Percentiles rank a stretch among this genome's conserved stretches.
These are phyloP conservation scores for Anser cygnoides DNA, from an alignment of 2,113 vertebrate species.

Conservation along the genomic window DNA sequence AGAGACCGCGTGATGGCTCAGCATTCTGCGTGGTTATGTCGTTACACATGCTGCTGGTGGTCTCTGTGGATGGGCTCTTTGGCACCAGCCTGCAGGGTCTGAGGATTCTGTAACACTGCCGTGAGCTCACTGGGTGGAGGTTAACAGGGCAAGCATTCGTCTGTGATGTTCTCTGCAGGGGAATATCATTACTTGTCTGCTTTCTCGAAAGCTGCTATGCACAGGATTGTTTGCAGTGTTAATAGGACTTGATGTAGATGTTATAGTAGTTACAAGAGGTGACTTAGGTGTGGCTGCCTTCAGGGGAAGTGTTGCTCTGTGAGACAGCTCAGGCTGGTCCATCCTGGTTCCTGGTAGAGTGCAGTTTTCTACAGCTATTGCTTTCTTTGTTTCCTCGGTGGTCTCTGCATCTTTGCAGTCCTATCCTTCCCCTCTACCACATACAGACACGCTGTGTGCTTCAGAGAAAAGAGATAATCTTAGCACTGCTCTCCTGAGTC, in stretches of 20 bases:
- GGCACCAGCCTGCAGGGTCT: not conserved
- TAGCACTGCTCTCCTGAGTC: not conserved
- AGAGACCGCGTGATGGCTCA: not conserved
- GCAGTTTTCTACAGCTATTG: fast-evolving
- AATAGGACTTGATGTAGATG: not conserved
- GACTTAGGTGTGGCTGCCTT: not conserved
- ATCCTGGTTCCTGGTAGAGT: not conserved
- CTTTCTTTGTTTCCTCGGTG: not conserved
- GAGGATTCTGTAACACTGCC: not conserved
- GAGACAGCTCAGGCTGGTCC: not conserved
- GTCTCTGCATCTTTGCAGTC: not conserved
- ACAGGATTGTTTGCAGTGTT: not conserved
- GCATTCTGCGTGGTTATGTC: not conserved
- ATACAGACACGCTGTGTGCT: fast-evolving
- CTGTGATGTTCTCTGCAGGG: slow-evolving; percentile 16
- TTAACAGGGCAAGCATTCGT: slow-evolving; percentile 4
- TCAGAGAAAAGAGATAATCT: not conserved
- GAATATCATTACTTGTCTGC: not conserved
- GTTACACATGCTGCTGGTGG: not conserved
- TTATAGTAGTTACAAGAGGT: not conserved
- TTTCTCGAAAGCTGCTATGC: not conserved
- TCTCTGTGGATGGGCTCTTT: not conserved
- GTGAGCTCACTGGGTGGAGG: not conserved
- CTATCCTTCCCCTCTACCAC: not conserved
- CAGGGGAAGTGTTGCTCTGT: not conserved